These are phyloP conservation scores for Strigamia maritima DNA, from an alignment of 2,888 invertebrate genomes.

Conservation along the genomic window DNA sequence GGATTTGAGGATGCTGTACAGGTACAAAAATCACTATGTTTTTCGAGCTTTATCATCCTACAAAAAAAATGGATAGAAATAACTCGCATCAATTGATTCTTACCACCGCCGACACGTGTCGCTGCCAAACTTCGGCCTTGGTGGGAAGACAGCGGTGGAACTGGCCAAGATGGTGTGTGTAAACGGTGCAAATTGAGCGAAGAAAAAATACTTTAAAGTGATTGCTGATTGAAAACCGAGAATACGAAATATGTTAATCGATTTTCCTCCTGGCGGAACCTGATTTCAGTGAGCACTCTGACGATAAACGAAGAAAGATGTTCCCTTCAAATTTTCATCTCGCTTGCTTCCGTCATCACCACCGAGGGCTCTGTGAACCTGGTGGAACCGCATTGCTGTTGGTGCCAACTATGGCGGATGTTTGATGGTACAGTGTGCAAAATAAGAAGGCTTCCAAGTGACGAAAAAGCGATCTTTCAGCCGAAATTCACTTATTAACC, in stretches of 20 bases:
- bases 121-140: too few species aligned
- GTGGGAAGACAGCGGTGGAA: too few species aligned
- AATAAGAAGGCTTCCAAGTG: neutral
- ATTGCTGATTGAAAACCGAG: too few species aligned
- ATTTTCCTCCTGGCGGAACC: neutral
- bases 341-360: neutral
- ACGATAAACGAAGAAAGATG: neutral
- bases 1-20: neutral
- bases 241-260: neutral
- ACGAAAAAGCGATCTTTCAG: neutral
- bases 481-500: neutral
- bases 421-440: neutral
- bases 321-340: neutral
- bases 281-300: neutral
- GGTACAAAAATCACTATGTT: neutral
- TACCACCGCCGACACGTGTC: neutral
- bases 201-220: too few species aligned
- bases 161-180: too few species aligned
- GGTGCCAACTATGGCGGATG: constrained; percentile 2
- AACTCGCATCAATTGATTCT: neutral
- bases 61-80: neutral
- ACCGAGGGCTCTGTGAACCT: neutral
- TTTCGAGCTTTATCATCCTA: neutral
- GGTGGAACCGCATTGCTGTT: constrained; percentile 20
- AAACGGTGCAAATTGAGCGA: too few species aligned